phyloP scores from a whole-genome alignment of 1,140 invertebrate species.

The Coptotermes formosanus region DNA sequence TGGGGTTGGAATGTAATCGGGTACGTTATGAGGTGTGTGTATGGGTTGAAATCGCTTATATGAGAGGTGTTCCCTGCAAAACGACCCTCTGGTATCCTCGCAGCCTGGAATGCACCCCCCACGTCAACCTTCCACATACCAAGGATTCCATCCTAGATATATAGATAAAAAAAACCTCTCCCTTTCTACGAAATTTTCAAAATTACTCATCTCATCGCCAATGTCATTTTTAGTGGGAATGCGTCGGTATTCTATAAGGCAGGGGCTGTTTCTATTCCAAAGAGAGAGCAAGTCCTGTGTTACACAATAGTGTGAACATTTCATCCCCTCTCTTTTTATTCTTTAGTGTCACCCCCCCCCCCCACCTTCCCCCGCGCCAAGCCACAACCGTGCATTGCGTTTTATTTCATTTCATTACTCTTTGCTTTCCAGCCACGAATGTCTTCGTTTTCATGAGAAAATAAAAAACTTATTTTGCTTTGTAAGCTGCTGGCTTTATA shows the following conservation, averaged over 20 bases:
- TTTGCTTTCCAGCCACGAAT: background rate
- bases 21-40: background rate
- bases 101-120: background rate
- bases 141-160: background rate
- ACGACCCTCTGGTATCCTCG: background rate
- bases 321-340: background rate
- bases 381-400: background rate
- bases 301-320: background rate
- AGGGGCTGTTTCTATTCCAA: background rate
- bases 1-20: constrained; percentile 10
- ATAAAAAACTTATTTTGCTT: background rate
- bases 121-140: background rate
- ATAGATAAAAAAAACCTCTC: background rate
- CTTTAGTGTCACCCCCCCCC: background rate
- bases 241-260: background rate
- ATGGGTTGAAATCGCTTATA: constrained; percentile 7
- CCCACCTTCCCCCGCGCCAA: no score
- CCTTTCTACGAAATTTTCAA: background rate
- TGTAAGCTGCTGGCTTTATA: background rate
- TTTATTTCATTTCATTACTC: background rate
- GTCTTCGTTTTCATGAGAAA: background rate
- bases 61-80: constrained; percentile 5
- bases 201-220: background rate
- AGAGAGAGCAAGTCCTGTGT: background rate
- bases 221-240: constrained; percentile 15